Evolutionary conservation across 2,113 vertebrate species (phyloP), one percentile per base, ranked within the genome.

Genomic region (Myodes glareolus): DNA sequence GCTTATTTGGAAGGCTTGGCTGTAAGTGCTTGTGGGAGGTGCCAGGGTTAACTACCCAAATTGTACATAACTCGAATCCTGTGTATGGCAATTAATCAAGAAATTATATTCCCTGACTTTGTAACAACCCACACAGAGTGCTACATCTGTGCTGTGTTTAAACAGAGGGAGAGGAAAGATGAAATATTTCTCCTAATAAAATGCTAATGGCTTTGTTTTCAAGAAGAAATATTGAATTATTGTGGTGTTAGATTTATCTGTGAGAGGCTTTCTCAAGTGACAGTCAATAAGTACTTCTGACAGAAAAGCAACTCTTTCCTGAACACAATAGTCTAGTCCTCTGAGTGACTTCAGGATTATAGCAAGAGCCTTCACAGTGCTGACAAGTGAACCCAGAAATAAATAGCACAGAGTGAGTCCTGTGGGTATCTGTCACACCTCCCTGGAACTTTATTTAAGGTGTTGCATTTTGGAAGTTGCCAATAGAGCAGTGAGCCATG

Each of bases 31-130:
- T 99, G 98, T 98, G 98, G 98, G 97, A 99, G 99, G 99, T 99
- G 99, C 98, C 77, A 97, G 98, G 99, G 99, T 99, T 99, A 99
- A 99, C 99, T 99, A 99, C 99, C 99, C 84, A 99, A 99, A 99
- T 99, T 99, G 99, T 99, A 98, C 99, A 98, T 99, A 99, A 99
- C 99, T 99, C 98, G 98, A 99, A 99, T 99, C 98, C 98, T 99
- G 98, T 98, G 98, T 97, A 88, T 92, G 98, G 99, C 99, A 99
- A 99, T 99, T 99, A 99, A 99, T 99, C 99, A 99, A 99, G 98
- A 98, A 98, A 99, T 98, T 98, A 98, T 97, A 88, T 99, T 98
- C 98, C 98, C 96, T 98, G 98, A 98, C 98, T 98, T 95, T 95
- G 91, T 0, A 61, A 97, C 98, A 98, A 98, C 99, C 98, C 99